A percentile compares a stretch with the other conserved stretches of the same genome.
Conservation (phyloP, 1,140 invertebrate species). For the Drusus annulatus region DNA sequence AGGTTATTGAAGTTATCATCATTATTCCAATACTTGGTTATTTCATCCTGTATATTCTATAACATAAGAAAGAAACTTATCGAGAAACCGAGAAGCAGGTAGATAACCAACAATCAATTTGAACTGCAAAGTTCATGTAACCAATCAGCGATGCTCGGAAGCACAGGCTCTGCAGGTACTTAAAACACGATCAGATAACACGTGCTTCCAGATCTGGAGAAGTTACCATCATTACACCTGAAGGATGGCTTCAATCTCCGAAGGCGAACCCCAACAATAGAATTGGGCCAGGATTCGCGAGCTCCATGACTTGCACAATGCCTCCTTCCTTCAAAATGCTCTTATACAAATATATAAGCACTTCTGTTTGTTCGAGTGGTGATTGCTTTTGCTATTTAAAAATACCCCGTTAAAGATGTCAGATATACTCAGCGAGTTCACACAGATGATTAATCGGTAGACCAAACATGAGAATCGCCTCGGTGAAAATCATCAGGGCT, state of each 20-base stretch:
- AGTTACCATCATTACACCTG: neutral
- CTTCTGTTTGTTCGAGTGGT: constrained; percentile 23
- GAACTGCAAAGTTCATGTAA: constrained; percentile 24
- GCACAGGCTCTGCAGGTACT: neutral
- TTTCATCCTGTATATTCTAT: too few species aligned
- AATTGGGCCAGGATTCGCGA: constrained; percentile 32
- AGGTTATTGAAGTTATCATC: too few species aligned
- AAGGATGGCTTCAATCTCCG: neutral
- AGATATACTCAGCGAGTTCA: neutral
- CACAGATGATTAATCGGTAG: too few species aligned
- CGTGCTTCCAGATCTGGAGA: constrained; percentile 3
- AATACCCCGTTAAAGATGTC: constrained; percentile 15
- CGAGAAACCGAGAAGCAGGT: neutral
- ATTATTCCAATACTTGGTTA: too few species aligned
- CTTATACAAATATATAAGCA: constrained; percentile 25
- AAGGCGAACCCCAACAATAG: constrained; percentile 26
- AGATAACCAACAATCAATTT: constrained; percentile 22
- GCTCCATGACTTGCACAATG: constrained; percentile 31
- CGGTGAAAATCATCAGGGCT: too few species aligned
- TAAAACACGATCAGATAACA: constrained; percentile 3
- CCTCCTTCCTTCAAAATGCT: constrained; percentile 7
- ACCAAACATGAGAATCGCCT: too few species aligned
- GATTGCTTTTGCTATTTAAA: constrained; percentile 15
- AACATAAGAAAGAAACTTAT: too few species aligned
- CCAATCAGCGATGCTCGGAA: constrained; percentile 8